Base-by-base conservation (phyloP, 2,888 invertebrate genomes). In the Archips crataeganus region DNA sequence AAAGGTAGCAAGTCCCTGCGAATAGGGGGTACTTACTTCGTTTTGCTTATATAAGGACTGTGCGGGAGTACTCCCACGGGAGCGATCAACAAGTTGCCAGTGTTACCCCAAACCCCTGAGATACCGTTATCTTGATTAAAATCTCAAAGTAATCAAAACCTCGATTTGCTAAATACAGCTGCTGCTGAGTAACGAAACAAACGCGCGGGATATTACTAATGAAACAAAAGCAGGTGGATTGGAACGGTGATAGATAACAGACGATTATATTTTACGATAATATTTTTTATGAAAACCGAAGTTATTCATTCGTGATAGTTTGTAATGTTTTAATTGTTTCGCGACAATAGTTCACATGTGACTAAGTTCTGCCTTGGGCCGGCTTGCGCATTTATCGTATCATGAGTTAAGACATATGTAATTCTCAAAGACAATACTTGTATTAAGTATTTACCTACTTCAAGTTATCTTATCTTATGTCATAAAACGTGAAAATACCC, bases 121-220 rank as follows among this genome's bases (percentile, higher is more conserved):
- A 79, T 78, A 75, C 76, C 77, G 73, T 80, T 88, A 91, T 91
- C 90, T 85, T 83, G 82, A 90, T 90, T 89, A 84, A 84, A 89
- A 92, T 91, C 90, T 88, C 77, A 79, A 84, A 81, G 82, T 78
- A 86, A 85, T 84, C 82, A 82, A 42, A 78, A 76, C 68, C 75
- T 76, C 72, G 79, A 80, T 84, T 85, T 80, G 76, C 75, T 62
- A 68, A 77, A 74, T 71, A 74, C 80, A 77, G 79, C 74, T 79
- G 81, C 66, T 23, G 81, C 66, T 23, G 47, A 49, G 61, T 42
- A 57, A 64, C 49, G 59, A 63, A 51, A 64, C 64, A 64, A 65
- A 73, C 63, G 59, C 51, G 32, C 4, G 49, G 34, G 64, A 51
- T 39, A 64, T 69, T 36, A 69, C 47, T 60, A 63, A 73, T 69